Percentiles rank a stretch among this genome's conserved stretches.
Evolutionary conservation across 2,113 vertebrate genomes (phyloP).

Genomic region (Equus quagga): DNA sequence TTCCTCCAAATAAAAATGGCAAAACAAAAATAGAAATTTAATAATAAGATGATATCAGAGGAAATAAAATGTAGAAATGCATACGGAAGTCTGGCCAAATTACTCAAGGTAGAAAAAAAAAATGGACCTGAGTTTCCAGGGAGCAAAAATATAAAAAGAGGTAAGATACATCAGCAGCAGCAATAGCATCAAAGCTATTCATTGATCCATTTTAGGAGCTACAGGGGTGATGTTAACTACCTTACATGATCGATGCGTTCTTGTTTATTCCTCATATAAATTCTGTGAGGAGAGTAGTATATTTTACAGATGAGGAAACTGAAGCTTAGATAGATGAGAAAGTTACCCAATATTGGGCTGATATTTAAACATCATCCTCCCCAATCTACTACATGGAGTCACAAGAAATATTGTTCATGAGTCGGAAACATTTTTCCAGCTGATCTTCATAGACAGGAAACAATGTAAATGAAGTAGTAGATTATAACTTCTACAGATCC

Average conservation of each 20-base stretch:
- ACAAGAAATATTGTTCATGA: background rate
- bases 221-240: background rate
- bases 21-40: background rate
- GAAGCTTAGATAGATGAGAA: background rate
- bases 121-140: background rate
- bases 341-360: background rate
- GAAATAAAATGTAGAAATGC: background rate
- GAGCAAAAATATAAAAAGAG: background rate
- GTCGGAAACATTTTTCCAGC: background rate
- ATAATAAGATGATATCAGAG: background rate
- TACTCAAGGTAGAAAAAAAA: background rate
- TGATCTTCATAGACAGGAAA: background rate
- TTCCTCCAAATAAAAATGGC: background rate
- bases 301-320: background rate
- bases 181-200: background rate
- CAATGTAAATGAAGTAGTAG: background rate
- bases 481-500: background rate
- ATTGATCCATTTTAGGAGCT: background rate
- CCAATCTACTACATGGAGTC: background rate
- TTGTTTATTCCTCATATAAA: background rate
- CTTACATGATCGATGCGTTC: background rate
- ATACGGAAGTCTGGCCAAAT: background rate
- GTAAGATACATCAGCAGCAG: background rate
- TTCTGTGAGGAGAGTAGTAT: background rate
- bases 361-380: background rate